A percentile compares a stretch with the other conserved stretches of the same genome.
phyloP scores from a whole-genome alignment of 2,113 vertebrate species.

The Eublepharis macularius region DNA sequence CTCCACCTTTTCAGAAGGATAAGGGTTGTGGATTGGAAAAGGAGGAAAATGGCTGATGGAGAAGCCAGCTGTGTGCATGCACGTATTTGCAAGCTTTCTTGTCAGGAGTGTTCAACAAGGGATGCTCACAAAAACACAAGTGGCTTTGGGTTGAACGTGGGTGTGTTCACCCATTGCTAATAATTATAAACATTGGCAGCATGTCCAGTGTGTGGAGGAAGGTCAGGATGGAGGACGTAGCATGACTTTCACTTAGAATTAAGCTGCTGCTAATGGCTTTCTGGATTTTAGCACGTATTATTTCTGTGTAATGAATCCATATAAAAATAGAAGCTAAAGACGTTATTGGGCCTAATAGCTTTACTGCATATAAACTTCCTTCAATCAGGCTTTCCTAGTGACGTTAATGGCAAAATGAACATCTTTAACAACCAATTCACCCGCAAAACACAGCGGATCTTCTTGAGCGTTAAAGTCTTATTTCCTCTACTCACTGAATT shows the following conservation, averaged over 20 bases:
- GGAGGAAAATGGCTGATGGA: too few relatives aligned
- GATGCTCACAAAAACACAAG: too few relatives aligned
- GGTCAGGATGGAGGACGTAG: neutral
- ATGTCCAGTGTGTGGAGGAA: neutral
- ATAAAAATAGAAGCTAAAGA: neutral
- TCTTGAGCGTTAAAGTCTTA: slow-evolving; percentile 42
- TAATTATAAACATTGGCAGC: too few relatives aligned
- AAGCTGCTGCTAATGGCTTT: neutral
- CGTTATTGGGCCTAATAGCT: neutral
- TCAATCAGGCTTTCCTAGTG: slow-evolving; percentile 32
- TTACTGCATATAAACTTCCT: neutral
- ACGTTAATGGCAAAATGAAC: slow-evolving; percentile 41
- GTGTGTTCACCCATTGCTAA: too few relatives aligned
- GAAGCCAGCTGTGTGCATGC: too few relatives aligned
- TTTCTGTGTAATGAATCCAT: neutral
- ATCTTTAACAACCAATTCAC: slow-evolving; percentile 45
- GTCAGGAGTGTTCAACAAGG: too few relatives aligned
- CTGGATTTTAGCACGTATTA: neutral
- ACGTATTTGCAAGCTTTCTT: too few relatives aligned
- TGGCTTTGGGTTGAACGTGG: too few relatives aligned
- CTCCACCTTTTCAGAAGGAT: too few relatives aligned
- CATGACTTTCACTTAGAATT: too few relatives aligned
- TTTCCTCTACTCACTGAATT: slow-evolving; percentile 57
- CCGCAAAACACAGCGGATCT: slow-evolving; percentile 42
- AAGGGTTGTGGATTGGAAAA: too few relatives aligned